Evolutionary conservation across 2,888 invertebrate species (phyloP).

Genomic region (Cosmopolites sordidus): DNA sequence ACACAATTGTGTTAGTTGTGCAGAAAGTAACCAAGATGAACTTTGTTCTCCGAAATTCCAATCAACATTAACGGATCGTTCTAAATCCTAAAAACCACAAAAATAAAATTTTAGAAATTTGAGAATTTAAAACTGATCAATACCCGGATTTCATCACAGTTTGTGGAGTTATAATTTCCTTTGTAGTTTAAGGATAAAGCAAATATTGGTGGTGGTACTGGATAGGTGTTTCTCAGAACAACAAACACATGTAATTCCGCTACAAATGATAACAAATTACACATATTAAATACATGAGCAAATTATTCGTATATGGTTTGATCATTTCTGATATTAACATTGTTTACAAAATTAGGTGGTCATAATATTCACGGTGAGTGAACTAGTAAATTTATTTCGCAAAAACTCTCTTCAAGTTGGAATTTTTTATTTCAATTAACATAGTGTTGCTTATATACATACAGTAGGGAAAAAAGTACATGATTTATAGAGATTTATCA

Average conservation of each 20-base stretch:
- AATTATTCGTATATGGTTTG: no score
- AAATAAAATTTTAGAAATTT: constrained; percentile 5
- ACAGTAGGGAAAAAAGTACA: no score
- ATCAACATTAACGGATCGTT: constrained; percentile 55
- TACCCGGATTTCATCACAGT: constrained; percentile 68
- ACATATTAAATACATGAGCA: no score
- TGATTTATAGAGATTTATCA: no score
- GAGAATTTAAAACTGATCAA: constrained; percentile 18
- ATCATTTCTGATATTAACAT: no score
- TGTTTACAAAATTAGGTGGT: no score
- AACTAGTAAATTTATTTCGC: no score
- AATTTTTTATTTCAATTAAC: no score
- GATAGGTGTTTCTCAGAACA: constrained; percentile 79
- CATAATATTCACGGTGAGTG: no score
- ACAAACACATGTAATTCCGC: constrained; percentile 75
- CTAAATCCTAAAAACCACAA: constrained; percentile 49
- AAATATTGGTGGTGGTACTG: constrained; percentile 72
- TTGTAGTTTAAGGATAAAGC: constrained; percentile 70
- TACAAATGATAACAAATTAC: constrained; percentile 45
- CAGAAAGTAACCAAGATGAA: constrained; percentile 58
- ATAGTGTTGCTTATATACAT: no score
- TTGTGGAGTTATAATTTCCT: constrained; percentile 61
- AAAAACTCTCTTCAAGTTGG: no score
- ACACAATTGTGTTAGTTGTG: constrained; percentile 76
- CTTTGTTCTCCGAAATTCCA: constrained; percentile 47